phyloP scores from a whole-genome alignment of 2,888 invertebrate genomes.

The Yponomeuta evonymella region DNA sequence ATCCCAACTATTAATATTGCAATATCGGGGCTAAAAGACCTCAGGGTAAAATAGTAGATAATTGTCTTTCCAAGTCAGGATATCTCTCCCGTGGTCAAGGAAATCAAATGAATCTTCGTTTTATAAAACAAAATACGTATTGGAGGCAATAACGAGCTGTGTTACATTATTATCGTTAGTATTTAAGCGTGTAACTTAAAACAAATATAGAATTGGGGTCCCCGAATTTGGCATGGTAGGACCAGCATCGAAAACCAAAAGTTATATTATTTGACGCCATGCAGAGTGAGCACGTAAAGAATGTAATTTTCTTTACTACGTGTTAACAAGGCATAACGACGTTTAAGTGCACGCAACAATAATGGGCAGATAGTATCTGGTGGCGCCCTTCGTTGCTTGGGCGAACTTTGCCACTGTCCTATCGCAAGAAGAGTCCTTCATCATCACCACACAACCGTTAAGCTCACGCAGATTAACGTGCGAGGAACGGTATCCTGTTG shows the following conservation, averaged over 20 bases:
- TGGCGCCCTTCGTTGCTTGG: constrained; percentile 38
- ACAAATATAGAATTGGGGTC: constrained; percentile 25
- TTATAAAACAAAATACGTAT: not conserved
- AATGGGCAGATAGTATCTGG: constrained; percentile 63
- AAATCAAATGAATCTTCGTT: not conserved
- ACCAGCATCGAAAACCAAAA: constrained; percentile 67
- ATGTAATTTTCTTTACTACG: constrained; percentile 73
- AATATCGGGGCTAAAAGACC: constrained; percentile 44
- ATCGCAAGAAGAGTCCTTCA: constrained; percentile 4
- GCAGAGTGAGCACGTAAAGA: constrained; percentile 56
- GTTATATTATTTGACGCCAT: constrained; percentile 46
- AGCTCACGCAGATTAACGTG: not conserved
- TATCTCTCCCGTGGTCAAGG: not conserved
- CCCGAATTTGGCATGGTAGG: constrained; percentile 52
- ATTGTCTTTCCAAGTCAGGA: constrained; percentile 17
- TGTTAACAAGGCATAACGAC: constrained; percentile 72
- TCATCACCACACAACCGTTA: constrained; percentile 15
- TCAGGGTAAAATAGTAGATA: constrained; percentile 26
- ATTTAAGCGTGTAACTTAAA: constrained; percentile 12
- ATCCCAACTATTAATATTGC: constrained; percentile 57
- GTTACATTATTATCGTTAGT: not conserved
- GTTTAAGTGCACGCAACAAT: constrained; percentile 73
- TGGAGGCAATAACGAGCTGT: not conserved
- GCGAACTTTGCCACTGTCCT: not conserved
- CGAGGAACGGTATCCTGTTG: not conserved